Percentiles rank a stretch among this genome's conserved stretches.
These are phyloP conservation scores for Phyllopteryx taeniolatus DNA, from an alignment of 2,113 vertebrate species.

Conservation along the genomic window DNA sequence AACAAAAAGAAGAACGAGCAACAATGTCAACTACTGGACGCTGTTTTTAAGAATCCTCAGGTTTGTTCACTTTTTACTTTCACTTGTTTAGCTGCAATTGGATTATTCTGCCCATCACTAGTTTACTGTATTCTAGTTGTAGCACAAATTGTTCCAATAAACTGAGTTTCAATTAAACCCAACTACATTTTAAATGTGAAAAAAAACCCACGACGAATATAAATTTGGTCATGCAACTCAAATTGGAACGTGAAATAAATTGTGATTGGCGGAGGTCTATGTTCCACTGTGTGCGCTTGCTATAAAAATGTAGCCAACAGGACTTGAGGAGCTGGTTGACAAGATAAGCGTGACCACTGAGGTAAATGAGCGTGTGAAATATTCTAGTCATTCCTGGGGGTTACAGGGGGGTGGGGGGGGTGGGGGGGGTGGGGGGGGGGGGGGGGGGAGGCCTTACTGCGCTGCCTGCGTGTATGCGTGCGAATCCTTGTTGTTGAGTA, in stretches of 20 bases:
- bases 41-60: no score
- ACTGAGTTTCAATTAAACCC: not conserved
- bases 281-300: not conserved
- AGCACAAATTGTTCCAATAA: no score
- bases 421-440: no score
- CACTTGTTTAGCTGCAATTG: not conserved
- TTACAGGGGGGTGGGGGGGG: not conserved
- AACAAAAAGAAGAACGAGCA: no score
- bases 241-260: not conserved
- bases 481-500: conserved; percentile 84
- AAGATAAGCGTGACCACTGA: not conserved
- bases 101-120: no score
- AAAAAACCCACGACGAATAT: not conserved
- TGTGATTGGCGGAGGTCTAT: not conserved
- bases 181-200: no score
- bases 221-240: not conserved
- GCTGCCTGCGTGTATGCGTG: conserved; percentile 49
- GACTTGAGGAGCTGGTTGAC: not conserved
- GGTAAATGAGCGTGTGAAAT: not conserved
- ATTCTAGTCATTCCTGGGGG: not conserved
- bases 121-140: not conserved
- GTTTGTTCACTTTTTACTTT: no score
- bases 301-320: not conserved
- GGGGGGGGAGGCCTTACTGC: conserved; percentile 48
- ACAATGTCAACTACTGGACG: no score